Percentiles rank a stretch among this genome's conserved stretches.
These are phyloP conservation scores for Drosophila hamatofila DNA, from an alignment of 2,888 invertebrate species.

Conservation along the genomic window DNA sequence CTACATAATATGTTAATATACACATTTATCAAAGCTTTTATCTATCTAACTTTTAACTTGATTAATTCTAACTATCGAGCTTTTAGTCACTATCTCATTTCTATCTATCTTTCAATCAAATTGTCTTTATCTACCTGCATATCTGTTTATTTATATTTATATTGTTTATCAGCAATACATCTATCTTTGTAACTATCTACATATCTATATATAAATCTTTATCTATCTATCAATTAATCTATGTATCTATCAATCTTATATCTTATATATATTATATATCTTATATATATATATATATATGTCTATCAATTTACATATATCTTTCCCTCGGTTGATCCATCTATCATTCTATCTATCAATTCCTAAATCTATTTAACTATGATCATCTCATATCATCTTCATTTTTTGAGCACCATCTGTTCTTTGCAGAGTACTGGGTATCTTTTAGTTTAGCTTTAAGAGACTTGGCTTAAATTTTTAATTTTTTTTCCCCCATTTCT, in stretches of 20 bases:
- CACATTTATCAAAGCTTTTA: no score
- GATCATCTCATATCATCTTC: no score
- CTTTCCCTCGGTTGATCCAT: not conserved
- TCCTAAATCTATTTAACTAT: no score
- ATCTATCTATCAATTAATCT: not conserved
- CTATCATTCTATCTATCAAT: not conserved
- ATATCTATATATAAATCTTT: not conserved
- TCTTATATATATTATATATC: no score
- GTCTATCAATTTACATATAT: not conserved
- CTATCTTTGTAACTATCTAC: not conserved
- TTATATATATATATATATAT: not conserved
- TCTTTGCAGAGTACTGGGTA: constrained; percentile 14
- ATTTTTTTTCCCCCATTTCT: constrained; percentile 12
- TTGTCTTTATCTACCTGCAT: not conserved
- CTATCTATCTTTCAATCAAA: not conserved
- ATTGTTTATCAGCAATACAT: not conserved
- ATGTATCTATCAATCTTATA: no score
- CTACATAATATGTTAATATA: no score
- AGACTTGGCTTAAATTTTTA: not conserved
- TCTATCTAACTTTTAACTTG: no score
- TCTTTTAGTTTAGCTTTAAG: not conserved
- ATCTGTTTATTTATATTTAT: not conserved
- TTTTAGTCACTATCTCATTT: not conserved
- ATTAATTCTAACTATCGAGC: no score
- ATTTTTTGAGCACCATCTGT: no score